phyloP scores from a whole-genome alignment of 2,113 vertebrate genomes.

The Psephotus haematonotus region DNA sequence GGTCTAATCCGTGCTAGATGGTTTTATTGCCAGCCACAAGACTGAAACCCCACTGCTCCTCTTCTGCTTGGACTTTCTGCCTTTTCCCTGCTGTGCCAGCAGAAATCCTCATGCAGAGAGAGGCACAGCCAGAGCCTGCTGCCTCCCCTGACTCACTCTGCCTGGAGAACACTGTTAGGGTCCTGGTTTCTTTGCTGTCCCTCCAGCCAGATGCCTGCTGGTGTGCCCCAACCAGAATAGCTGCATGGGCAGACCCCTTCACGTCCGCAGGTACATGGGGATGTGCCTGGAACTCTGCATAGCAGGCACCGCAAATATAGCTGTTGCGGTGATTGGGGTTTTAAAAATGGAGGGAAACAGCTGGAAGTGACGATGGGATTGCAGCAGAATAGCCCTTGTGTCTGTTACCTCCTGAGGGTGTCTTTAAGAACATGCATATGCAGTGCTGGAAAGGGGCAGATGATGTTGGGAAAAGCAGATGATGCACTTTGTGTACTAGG shows the following conservation, averaged over 20 bases:
- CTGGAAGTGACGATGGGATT: rapidly evolving
- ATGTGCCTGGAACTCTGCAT: background rate
- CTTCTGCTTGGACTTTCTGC: conserved; percentile 36
- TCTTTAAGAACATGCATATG: background rate
- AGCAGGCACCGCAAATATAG: background rate
- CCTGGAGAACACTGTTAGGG: background rate
- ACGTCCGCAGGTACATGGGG: background rate
- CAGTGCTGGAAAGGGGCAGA: background rate
- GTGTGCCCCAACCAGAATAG: background rate
- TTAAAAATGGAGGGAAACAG: background rate
- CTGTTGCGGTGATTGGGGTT: background rate
- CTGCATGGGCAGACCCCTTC: background rate
- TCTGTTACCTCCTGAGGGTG: background rate
- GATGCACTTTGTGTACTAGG: background rate
- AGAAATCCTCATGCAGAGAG: background rate
- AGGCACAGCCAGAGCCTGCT: background rate
- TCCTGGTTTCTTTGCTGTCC: background rate
- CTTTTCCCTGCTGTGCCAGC: background rate
- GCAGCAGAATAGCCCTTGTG: rapidly evolving
- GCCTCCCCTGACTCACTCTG: background rate
- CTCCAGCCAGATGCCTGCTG: background rate
- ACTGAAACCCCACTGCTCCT: background rate
- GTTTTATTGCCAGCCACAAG: background rate
- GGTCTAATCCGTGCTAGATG: conserved; percentile 15
- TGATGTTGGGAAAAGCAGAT: background rate